Evolutionary conservation across 1,140 invertebrate species (phyloP).

Genomic region (Saccostrea glomerata): DNA sequence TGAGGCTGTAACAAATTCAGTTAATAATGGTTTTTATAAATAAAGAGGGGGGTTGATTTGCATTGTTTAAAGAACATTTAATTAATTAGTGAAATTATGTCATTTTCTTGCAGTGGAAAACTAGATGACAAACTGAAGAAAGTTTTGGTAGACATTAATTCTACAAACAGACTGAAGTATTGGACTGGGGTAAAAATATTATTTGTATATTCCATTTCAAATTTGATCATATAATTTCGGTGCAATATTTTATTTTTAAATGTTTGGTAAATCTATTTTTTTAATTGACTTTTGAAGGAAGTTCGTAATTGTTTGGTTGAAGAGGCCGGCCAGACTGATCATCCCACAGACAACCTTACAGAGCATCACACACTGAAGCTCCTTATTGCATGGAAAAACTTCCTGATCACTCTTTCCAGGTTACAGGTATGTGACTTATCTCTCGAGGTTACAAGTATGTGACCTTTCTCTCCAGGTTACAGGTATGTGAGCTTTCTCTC

Average conservation of each 20-base stretch:
- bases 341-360: constrained; percentile 38
- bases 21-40: too few relatives aligned
- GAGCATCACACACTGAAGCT: constrained; percentile 64
- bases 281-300: constrained; percentile 46
- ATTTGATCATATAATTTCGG: too few relatives aligned
- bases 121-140: constrained; percentile 69
- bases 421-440: not conserved
- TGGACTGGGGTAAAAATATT: constrained; percentile 68
- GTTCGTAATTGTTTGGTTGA: constrained; percentile 48
- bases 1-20: too few relatives aligned
- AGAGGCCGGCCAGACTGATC: constrained; percentile 42
- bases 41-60: too few relatives aligned
- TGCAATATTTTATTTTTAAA: too few relatives aligned
- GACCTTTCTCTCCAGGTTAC: too few relatives aligned
- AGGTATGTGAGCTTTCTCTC: too few relatives aligned
- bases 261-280: not conserved
- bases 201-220: too few relatives aligned
- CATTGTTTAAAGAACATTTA: too few relatives aligned
- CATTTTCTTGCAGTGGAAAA: constrained; percentile 64
- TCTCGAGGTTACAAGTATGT: too few relatives aligned
- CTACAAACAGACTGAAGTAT: constrained; percentile 65
- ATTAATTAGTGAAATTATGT: not conserved
- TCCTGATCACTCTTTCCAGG: constrained; percentile 65
- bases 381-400: constrained; percentile 72
- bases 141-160: constrained; percentile 59